Conservation (phyloP, 2,113 vertebrate species). For the Toxotes chatareus region DNA sequence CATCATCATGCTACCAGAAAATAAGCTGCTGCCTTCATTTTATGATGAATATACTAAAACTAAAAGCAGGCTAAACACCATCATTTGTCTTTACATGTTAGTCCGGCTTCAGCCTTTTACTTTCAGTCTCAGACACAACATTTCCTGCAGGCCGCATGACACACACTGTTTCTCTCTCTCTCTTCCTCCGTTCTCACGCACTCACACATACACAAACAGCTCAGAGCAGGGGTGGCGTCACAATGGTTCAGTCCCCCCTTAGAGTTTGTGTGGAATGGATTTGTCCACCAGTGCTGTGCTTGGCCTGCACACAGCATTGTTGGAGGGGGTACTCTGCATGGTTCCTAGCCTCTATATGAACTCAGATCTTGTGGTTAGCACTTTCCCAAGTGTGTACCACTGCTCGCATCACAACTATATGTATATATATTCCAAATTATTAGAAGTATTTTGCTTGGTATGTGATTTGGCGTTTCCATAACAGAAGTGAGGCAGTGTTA, state of each 20-base stretch:
- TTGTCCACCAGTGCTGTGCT: conserved; percentile 58
- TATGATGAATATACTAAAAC: conserved; percentile 19
- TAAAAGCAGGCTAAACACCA: conserved; percentile 1
- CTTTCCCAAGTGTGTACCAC: conserved; percentile 4
- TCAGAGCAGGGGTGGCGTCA: conserved; percentile 37
- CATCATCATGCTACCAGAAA: conserved; percentile 11
- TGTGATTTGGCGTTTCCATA: not conserved
- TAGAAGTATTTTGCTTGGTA: not conserved
- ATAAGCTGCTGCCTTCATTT: conserved; percentile 31
- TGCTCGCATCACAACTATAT: not conserved
- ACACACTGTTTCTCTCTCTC: conserved; percentile 10
- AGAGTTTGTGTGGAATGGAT: conserved; percentile 54
- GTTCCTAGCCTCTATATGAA: conserved; percentile 68
- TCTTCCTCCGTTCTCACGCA: conserved; percentile 5
- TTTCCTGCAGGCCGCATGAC: conserved; percentile 62
- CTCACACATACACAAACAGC: conserved; percentile 11
- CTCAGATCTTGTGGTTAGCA: conserved; percentile 52
- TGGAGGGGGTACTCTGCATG: conserved; percentile 37
- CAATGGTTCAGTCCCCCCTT: conserved; percentile 64
- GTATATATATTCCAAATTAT: not conserved
- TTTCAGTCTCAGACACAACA: conserved; percentile 57
- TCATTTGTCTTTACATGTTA: conserved; percentile 22
- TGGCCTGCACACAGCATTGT: conserved; percentile 46
- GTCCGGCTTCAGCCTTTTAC: conserved; percentile 1
- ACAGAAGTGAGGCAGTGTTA: conserved; percentile 1